Base-by-base conservation (phyloP, 35 echinoderm and acorn worm genomes). In the Amphiura filiformis region DNA sequence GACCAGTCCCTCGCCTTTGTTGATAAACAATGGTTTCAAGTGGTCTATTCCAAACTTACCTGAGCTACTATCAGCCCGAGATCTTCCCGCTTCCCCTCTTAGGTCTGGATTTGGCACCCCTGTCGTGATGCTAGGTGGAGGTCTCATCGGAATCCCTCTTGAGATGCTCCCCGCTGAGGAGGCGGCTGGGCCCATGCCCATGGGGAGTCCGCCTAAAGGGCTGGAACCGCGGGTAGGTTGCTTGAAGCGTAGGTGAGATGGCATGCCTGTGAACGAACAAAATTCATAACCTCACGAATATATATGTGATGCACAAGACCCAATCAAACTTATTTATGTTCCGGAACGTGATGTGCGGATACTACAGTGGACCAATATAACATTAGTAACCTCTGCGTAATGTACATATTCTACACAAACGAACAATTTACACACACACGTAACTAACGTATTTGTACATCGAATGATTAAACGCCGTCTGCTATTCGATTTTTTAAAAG, bases 131-230 rank as follows among this genome's bases (percentile, higher is more conserved):
- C n/a, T n/a, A n/a, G n/a, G n/a, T n/a, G n/a, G n/a, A n/a, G n/a
- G n/a, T n/a, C n/a, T n/a, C n/a, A 88, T 86, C 32, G 91, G 91
- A 26, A 85, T 92, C 26, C 91, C 91, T 52, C 80, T 61, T 57
- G 88, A 76, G 80, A 92, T 92, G 79, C 91, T 92, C 20, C 91
- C 91, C n/a, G n/a, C n/a, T 39, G 38, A 65, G 15, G 64, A 42
- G 4, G 38, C 35, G 14, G 34, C 76, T 1, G 75, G 26, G 38
- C 22, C 20, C 23, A 64, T 39, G 39, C 38, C 34, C 26, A 47
- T 40, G 81, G 40, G 81, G 34, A 32, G 38, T 3, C 39, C 39
- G n/a, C 81, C 81, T 31, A 47, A 41, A 47, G 81, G 81, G 81
- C 81, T 83, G 23, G 39, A 56, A n/a, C 42, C 41, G 1, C 81